Evolutionary conservation across 2,113 vertebrate species (phyloP).

Genomic region (Campylomormyrus tamandua): DNA sequence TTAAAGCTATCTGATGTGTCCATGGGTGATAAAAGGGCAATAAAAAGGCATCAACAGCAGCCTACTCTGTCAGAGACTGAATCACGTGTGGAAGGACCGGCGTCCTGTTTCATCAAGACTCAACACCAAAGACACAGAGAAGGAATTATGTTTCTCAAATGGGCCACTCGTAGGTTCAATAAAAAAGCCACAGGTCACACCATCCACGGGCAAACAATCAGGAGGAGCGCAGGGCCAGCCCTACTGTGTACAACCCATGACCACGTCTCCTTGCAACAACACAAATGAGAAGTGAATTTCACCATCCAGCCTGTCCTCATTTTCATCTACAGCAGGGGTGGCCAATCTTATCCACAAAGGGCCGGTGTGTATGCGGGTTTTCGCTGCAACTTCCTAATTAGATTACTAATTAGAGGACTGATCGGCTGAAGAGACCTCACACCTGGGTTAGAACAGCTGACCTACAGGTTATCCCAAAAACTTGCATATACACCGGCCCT

Average conservation of each 20-base stretch:
- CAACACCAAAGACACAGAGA: not conserved
- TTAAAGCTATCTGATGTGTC: not conserved
- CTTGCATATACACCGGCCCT: too few relatives aligned
- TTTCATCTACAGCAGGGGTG: not conserved
- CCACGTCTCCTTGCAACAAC: slow-evolving; percentile 45
- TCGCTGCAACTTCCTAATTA: too few relatives aligned
- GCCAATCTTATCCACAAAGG: too few relatives aligned
- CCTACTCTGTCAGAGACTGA: not conserved
- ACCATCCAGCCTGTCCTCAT: not conserved
- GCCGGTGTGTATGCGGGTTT: too few relatives aligned
- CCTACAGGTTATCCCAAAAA: too few relatives aligned
- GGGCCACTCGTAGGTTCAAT: not conserved
- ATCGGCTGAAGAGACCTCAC: too few relatives aligned
- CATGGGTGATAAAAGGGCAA: not conserved
- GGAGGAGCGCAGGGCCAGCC: not conserved
- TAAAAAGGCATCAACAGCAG: not conserved
- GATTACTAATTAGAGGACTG: too few relatives aligned
- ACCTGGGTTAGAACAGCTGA: too few relatives aligned
- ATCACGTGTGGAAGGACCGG: not conserved
- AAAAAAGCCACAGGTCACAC: not conserved
- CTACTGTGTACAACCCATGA: slow-evolving; percentile 16
- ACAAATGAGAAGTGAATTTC: not conserved
- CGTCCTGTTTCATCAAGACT: not conserved
- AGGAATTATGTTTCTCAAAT: not conserved
- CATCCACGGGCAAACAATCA: not conserved